phyloP scores from a whole-genome alignment of 2,797 vertebrate species.

The Microctenopoma steveboyesi region DNA sequence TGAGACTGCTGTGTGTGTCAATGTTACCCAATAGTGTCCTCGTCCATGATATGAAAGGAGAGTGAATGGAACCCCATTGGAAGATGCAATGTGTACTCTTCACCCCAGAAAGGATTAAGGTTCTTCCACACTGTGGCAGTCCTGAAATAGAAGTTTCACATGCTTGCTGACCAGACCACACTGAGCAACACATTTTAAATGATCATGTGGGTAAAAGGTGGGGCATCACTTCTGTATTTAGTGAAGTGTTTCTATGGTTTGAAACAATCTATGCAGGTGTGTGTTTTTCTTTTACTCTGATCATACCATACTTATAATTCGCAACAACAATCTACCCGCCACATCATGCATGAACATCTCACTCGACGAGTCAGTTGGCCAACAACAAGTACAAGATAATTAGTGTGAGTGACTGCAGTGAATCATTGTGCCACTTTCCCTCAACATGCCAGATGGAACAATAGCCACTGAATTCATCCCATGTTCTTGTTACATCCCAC shows the following conservation, averaged over 20 bases:
- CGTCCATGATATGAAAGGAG: conserved; percentile 91
- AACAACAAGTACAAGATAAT: conserved; percentile 63
- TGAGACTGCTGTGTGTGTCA: conserved; percentile 1
- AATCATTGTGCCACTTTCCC: conserved; percentile 58
- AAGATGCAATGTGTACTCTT: conserved; percentile 91
- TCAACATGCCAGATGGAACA: conserved; percentile 62
- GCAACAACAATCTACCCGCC: conserved; percentile 40
- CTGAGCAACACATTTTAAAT: neutral
- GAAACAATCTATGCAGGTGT: neutral
- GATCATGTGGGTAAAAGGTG: neutral
- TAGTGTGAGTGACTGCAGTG: conserved; percentile 54
- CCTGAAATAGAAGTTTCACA: conserved; percentile 71
- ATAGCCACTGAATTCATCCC: conserved; percentile 34
- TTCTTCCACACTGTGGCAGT: conserved; percentile 92
- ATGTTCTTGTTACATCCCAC: conserved; percentile 27
- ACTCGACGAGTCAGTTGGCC: conserved; percentile 60
- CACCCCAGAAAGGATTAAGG: conserved; percentile 93
- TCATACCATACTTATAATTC: conserved; percentile 22
- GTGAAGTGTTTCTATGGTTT: neutral
- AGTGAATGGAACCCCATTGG: conserved; percentile 89
- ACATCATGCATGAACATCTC: conserved; percentile 65
- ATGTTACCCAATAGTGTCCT: conserved; percentile 90
- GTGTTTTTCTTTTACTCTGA: too few relatives aligned
- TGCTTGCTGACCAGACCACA: neutral
- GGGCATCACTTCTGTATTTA: neutral